These are phyloP conservation scores for Varanus salvator DNA, from an alignment of 2,113 vertebrate species.

Conservation along the genomic window DNA sequence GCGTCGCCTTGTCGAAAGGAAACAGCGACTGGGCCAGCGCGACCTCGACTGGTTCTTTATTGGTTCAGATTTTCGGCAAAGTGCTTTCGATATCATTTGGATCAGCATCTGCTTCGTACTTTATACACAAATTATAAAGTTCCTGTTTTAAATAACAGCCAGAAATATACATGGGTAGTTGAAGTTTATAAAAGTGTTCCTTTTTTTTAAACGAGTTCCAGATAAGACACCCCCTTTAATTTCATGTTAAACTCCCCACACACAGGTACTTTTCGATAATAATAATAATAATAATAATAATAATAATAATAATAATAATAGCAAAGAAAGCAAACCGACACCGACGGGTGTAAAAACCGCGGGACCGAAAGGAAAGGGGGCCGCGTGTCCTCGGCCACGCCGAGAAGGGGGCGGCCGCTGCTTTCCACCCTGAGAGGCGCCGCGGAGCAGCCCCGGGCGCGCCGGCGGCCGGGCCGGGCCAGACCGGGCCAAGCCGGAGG, in stretches of 20 bases:
- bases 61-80: slow-evolving; percentile 71
- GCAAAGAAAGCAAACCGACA: not conserved
- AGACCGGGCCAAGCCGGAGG: too few relatives aligned
- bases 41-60: slow-evolving; percentile 62
- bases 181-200: not conserved
- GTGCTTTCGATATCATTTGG: slow-evolving; percentile 62
- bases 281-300: not conserved
- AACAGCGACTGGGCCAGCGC: not conserved
- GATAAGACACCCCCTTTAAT: not conserved
- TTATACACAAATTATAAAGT: slow-evolving; percentile 76
- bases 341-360: slow-evolving; percentile 24
- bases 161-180: slow-evolving; percentile 70
- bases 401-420: slow-evolving; percentile 39
- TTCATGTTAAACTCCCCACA: not conserved
- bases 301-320: not conserved
- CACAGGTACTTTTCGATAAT: not conserved
- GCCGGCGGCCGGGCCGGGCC: too few relatives aligned
- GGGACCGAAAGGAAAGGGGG: slow-evolving; percentile 31
- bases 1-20: not conserved
- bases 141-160: slow-evolving; percentile 54
- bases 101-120: slow-evolving; percentile 35
- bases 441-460: not conserved
- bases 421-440: slow-evolving; percentile 69
- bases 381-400: not conserved
- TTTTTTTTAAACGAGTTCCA: not conserved